These are phyloP conservation scores for Gymnocypris eckloni DNA, from an alignment of 2,797 vertebrate species.

Conservation along the genomic window DNA sequence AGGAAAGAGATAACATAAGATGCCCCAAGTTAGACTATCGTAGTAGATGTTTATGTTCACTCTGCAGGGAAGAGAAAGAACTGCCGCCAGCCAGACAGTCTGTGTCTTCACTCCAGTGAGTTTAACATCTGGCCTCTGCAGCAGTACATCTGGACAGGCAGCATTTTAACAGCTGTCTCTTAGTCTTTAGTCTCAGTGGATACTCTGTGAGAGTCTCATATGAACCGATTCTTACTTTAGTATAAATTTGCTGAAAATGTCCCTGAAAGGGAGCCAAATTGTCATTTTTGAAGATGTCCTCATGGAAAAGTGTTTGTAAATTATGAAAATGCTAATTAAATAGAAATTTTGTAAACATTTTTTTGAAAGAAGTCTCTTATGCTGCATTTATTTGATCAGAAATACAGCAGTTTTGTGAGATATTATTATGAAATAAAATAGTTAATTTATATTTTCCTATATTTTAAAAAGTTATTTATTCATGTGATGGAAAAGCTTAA, in stretches of 20 bases:
- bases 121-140: conserved; percentile 37
- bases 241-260: background rate
- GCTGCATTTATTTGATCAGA: background rate
- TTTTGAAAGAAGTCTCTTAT: background rate
- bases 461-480: background rate
- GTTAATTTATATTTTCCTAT: background rate
- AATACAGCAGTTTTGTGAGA: background rate
- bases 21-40: background rate
- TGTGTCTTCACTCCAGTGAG: conserved; percentile 24
- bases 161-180: conserved; percentile 14
- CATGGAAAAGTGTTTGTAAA: background rate
- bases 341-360: background rate
- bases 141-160: conserved; percentile 16
- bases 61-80: conserved; percentile 26
- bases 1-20: conserved; percentile 30
- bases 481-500: too few relatives aligned
- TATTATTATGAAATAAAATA: too few relatives aligned
- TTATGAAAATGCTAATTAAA: background rate
- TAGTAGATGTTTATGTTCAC: conserved; percentile 12
- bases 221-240: background rate
- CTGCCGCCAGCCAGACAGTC: background rate
- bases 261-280: background rate
- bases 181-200: background rate
- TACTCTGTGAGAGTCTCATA: background rate
- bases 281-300: background rate